A percentile compares a stretch with the other conserved stretches of the same genome.
These are phyloP conservation scores for Melinopterus prodromus DNA, from an alignment of 2,888 invertebrate genomes.

Conservation along the genomic window DNA sequence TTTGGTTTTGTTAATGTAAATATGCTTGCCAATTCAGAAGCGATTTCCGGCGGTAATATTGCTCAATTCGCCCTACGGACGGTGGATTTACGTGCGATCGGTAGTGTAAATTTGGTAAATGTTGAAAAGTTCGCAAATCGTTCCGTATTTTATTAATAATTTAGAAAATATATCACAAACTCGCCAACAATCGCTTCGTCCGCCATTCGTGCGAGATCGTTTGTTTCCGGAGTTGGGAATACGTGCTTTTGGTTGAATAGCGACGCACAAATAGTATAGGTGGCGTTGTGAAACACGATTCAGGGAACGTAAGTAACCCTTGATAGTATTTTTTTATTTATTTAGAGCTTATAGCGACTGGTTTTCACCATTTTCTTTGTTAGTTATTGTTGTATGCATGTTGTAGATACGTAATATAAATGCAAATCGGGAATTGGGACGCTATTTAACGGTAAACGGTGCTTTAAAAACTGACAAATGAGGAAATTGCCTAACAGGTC, in stretches of 20 bases:
- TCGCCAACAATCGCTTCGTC: constrained; percentile 51
- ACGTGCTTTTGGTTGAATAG: constrained; percentile 61
- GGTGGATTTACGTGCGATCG: constrained; percentile 18
- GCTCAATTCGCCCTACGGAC: constrained; percentile 19
- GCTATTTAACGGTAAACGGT: constrained; percentile 47
- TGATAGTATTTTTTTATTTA: constrained; percentile 55
- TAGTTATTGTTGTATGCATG: constrained; percentile 42
- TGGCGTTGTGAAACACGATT: constrained; percentile 59
- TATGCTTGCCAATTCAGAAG: constrained; percentile 29
- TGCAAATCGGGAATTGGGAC: constrained; percentile 44
- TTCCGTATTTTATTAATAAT: constrained; percentile 46
- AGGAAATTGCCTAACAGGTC: constrained; percentile 62
- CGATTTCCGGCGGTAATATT: constrained; percentile 26
- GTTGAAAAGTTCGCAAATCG: constrained; percentile 33
- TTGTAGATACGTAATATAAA: constrained; percentile 40
- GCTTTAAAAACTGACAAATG: constrained; percentile 49
- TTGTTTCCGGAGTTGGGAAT: constrained; percentile 55
- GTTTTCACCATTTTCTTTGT: constrained; percentile 46
- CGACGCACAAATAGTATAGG: constrained; percentile 60
- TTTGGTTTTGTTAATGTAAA: constrained; percentile 51
- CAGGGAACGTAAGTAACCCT: constrained; percentile 62
- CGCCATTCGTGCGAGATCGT: constrained; percentile 52
- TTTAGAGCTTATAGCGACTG: constrained; percentile 47
- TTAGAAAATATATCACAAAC: constrained; percentile 50
- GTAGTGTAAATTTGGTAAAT: constrained; percentile 34